These are phyloP conservation scores for Scylla paramamosain DNA, from an alignment of 1,140 invertebrate genomes.

Conservation along the genomic window DNA sequence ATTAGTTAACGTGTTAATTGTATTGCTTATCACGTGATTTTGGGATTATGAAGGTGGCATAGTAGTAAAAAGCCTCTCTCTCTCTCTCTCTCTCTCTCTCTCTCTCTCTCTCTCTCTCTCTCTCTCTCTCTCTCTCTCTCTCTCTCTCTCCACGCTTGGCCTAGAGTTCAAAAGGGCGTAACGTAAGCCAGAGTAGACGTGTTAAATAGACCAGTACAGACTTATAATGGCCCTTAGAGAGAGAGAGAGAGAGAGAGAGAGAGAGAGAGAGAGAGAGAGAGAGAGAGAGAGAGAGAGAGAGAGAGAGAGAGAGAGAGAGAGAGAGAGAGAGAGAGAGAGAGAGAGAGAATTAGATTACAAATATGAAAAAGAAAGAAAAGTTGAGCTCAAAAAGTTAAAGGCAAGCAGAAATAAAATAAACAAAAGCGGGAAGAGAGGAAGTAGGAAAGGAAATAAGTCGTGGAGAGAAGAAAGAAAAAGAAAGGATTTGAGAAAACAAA, in stretches of 20 bases:
- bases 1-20: too few species aligned
- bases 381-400: too few species aligned
- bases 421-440: not conserved
- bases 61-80: too few species aligned
- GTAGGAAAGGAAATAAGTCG: not conserved
- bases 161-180: not conserved
- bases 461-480: not conserved
- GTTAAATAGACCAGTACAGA: not conserved
- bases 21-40: too few species aligned
- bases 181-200: not conserved
- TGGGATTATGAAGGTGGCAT: too few species aligned
- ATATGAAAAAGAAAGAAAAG: too few species aligned
- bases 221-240: not conserved
- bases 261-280: not conserved
- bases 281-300: not conserved
- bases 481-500: not conserved
- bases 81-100: too few species aligned
- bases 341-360: too few species aligned
- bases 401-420: not conserved
- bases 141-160: constrained; percentile 11
- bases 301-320: constrained; percentile 26
- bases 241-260: not conserved
- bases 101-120: constrained; percentile 7
- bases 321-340: not conserved
- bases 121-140: constrained; percentile 46